These are phyloP conservation scores for Sacculina carcini DNA, from an alignment of 2,888 invertebrate species.

Conservation along the genomic window DNA sequence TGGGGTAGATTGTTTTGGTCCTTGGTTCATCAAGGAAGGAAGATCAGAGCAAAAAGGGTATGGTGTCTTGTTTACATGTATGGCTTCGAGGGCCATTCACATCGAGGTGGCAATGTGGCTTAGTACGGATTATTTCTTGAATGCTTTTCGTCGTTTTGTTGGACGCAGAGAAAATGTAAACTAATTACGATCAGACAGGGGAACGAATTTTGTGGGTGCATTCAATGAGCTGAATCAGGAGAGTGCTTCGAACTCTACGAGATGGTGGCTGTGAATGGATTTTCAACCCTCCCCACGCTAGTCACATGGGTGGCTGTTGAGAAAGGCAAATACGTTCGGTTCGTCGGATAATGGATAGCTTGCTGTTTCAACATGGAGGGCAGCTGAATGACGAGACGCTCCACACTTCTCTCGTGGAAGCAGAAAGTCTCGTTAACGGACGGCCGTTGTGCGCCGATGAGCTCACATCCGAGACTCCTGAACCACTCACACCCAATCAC, in stretches of 20 bases:
- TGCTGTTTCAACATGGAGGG: no score
- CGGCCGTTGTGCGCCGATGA: no score
- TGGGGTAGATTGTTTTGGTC: constrained; percentile 1
- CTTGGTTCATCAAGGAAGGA: not conserved
- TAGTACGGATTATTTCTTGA: not conserved
- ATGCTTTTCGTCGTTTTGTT: not conserved
- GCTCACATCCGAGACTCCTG: no score
- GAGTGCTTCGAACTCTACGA: no score
- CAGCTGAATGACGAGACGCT: no score
- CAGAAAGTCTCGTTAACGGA: no score
- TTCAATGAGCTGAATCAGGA: no score
- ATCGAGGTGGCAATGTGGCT: not conserved
- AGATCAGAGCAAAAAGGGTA: not conserved
- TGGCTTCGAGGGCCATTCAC: not conserved
- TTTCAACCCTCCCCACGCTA: not conserved
- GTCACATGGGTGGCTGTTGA: not conserved
- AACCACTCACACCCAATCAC: no score
- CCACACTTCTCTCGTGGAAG: no score
- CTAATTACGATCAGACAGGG: not conserved
- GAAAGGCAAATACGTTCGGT: not conserved
- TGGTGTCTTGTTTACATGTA: not conserved
- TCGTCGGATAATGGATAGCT: no score
- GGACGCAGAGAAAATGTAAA: not conserved
- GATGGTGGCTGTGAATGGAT: no score
- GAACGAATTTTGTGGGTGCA: not conserved